phyloP scores from a whole-genome alignment of 92 coral and sea anemone species.

The Palythoa grandiflora region DNA sequence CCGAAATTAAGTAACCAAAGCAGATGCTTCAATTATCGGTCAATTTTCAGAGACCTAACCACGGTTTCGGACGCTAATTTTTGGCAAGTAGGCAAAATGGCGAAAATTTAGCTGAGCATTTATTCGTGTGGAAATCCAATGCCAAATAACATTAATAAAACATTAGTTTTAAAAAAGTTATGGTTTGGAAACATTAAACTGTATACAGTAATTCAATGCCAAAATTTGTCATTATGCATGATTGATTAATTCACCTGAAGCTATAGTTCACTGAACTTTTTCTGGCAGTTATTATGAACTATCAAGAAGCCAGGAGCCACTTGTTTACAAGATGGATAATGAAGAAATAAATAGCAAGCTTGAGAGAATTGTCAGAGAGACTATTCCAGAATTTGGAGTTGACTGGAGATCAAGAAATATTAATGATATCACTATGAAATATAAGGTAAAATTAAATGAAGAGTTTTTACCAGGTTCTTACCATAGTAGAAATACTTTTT shows the following conservation, averaged over 20 bases:
- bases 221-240: not conserved
- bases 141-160: too few relatives aligned
- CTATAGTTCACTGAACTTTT: not conserved
- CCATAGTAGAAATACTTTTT: not conserved
- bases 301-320: constrained; percentile 55
- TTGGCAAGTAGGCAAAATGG: too few relatives aligned
- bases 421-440: constrained; percentile 26
- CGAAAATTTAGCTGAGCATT: too few relatives aligned
- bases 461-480: not conserved
- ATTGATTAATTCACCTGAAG: not conserved
- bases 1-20: too few relatives aligned
- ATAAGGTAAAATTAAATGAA: not conserved
- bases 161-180: too few relatives aligned
- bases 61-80: too few relatives aligned
- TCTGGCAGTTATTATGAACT: constrained; percentile 71
- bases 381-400: constrained; percentile 25
- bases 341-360: constrained; percentile 64
- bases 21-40: too few relatives aligned
- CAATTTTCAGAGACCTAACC: too few relatives aligned
- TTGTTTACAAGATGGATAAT: constrained; percentile 65
- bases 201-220: too few relatives aligned
- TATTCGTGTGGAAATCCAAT: too few relatives aligned
- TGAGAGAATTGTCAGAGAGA: constrained; percentile 56
- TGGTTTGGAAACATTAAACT: too few relatives aligned
- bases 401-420: not conserved